These are phyloP conservation scores for Lithophane ornitopus DNA, from an alignment of 2,888 invertebrate species.

Conservation along the genomic window DNA sequence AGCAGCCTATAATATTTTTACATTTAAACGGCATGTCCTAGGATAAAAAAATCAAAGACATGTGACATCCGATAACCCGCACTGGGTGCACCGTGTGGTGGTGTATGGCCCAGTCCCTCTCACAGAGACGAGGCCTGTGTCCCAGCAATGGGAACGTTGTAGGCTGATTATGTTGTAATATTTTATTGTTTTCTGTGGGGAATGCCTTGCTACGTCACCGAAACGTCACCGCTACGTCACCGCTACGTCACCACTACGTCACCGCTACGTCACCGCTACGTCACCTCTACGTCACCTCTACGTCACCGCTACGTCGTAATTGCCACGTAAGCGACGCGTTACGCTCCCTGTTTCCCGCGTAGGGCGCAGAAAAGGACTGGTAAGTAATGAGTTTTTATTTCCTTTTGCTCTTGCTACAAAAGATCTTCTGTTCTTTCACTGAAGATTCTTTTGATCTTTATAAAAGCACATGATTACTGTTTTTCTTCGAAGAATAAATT, in stretches of 20 bases:
- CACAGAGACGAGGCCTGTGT: neutral
- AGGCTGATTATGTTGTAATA: neutral
- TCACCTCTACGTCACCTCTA: too few species aligned
- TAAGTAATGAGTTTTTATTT: neutral
- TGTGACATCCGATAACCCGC: neutral
- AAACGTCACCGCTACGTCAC: too few species aligned
- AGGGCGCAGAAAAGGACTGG: neutral
- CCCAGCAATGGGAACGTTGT: accelerated
- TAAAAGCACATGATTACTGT: neutral
- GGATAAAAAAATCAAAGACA: neutral
- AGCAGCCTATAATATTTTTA: neutral
- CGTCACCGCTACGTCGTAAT: neutral
- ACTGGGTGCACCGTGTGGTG: neutral
- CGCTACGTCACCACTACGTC: too few species aligned
- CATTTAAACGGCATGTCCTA: neutral
- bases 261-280: too few species aligned
- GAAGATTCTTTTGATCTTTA: neutral
- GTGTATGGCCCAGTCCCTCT: neutral
- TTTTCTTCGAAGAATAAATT: neutral
- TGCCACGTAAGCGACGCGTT: neutral
- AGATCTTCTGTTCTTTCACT: neutral
- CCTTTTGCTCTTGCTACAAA: neutral
- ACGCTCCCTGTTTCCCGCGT: too few species aligned
- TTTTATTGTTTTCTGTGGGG: neutral
- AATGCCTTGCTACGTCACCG: too few species aligned